Conservation (phyloP, 2,888 invertebrate genomes). For the Pelosia muscerda region DNA sequence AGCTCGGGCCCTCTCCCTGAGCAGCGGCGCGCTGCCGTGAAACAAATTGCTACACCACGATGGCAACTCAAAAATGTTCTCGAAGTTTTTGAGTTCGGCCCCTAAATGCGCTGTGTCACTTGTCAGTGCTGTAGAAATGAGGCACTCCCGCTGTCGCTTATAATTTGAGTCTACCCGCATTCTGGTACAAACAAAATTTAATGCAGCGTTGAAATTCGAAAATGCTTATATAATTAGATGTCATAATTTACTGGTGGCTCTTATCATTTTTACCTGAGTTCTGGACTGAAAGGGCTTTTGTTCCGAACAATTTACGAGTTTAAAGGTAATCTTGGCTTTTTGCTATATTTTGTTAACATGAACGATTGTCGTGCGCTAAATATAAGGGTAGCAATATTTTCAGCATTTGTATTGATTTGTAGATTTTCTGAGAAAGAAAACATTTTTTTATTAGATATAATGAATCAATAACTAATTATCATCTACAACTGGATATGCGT, state of each 20-base stretch:
- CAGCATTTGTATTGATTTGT: not conserved
- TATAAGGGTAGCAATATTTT: conserved; percentile 7
- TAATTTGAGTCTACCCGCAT: conserved; percentile 41
- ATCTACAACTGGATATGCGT: too few species aligned
- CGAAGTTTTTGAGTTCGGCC: too few species aligned
- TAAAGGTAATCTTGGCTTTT: conserved; percentile 30
- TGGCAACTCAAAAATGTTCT: too few species aligned
- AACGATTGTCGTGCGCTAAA: conserved; percentile 19
- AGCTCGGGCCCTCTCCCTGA: too few species aligned
- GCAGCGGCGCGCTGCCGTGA: too few species aligned
- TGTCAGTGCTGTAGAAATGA: too few species aligned
- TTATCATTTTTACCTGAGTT: conserved; percentile 62
- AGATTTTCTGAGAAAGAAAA: not conserved
- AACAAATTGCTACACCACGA: too few species aligned
- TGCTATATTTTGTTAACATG: conserved; percentile 12
- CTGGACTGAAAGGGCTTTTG: conserved; percentile 50
- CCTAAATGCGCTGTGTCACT: too few species aligned
- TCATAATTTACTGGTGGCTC: conserved; percentile 75
- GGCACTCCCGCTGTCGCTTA: conserved; percentile 18
- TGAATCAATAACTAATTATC: too few species aligned
- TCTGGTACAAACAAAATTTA: conserved; percentile 77
- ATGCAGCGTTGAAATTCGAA: conserved; percentile 78
- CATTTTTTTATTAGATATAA: too few species aligned
- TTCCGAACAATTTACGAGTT: conserved; percentile 37
- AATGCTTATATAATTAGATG: conserved; percentile 80